A percentile compares a stretch with the other conserved stretches of the same genome.
phyloP scores from a whole-genome alignment of 1,140 invertebrate species.

The Chironomus striatipennis region DNA sequence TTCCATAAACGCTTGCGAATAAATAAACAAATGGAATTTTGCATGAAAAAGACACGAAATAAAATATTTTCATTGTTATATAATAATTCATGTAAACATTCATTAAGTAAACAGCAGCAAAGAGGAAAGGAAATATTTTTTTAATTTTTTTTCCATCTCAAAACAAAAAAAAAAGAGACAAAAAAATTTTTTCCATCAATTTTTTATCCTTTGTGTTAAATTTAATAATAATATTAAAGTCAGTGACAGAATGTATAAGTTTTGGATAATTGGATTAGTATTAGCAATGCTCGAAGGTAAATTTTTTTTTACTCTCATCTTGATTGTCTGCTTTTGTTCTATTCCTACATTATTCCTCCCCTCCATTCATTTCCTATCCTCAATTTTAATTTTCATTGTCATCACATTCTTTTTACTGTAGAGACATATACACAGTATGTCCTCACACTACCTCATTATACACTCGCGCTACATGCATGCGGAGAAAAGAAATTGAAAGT shows the following conservation, averaged over 20 bases:
- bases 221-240: neutral
- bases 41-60: too few relatives aligned
- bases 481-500: neutral
- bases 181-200: neutral
- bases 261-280: conserved; percentile 17
- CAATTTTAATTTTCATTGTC: neutral
- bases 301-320: too few relatives aligned
- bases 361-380: neutral
- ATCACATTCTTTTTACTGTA: neutral
- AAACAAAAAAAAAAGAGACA: neutral
- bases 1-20: too few relatives aligned
- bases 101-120: too few relatives aligned
- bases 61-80: too few relatives aligned
- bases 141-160: too few relatives aligned
- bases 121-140: too few relatives aligned
- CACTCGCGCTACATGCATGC: neutral
- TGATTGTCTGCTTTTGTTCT: too few relatives aligned
- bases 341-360: too few relatives aligned
- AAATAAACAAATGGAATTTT: too few relatives aligned
- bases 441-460: neutral
- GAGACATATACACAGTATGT: too few relatives aligned
- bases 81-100: too few relatives aligned
- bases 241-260: neutral
- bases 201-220: neutral
- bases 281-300: conserved; percentile 16